Base-by-base conservation (phyloP, 2,888 invertebrate species). In the Melieria crassipennis region DNA sequence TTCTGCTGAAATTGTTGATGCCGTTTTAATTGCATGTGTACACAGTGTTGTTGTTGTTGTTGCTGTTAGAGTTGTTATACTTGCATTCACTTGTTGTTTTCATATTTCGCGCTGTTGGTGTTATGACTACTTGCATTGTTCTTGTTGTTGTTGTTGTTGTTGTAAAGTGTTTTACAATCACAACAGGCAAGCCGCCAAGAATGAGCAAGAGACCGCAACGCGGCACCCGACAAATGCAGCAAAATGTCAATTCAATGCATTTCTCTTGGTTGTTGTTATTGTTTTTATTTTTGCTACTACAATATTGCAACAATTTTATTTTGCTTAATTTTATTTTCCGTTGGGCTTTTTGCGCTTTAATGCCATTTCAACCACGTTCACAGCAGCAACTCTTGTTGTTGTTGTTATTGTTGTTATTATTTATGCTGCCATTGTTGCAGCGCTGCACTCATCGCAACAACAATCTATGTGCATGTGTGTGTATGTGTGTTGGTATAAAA, bases 371-470 rank as follows among this genome's bases (percentile, higher is more conserved):
- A 69, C 57, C 42, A 63, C 42, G 30, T 47, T 16, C 56, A 48
- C 60, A 50, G 58, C 11, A 13, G 13, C 30, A 30, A 30, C 50
- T 30, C 13, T 43, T 42, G 55, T 60, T 11, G 66, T 43, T 42
- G 55, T 60, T 11, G 66, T 69, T 16, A 16, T 16, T 69, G 58
- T 64, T 64, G 69, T 58, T 67, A 30, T 30, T 69, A 52, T 64
- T 64, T 69, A 57, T 67, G 61, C 62, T 58, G 57, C 13, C 56
- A 57, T 57, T 65, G 56, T 50, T 55, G 60, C 64, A 7, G 50
- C 45, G 64, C 45, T 64, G 60, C 60, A 67, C 52, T 13, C 45
- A 16, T n/a, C 57, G 11, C 16, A 46, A n/a, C 43, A 46, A 7
- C 13, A 47, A 60, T 30, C 11, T 11, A 45, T 16, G 57, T 57